Conservation (phyloP, 2,797 vertebrate genomes). For the Diglossa cyanea region DNA sequence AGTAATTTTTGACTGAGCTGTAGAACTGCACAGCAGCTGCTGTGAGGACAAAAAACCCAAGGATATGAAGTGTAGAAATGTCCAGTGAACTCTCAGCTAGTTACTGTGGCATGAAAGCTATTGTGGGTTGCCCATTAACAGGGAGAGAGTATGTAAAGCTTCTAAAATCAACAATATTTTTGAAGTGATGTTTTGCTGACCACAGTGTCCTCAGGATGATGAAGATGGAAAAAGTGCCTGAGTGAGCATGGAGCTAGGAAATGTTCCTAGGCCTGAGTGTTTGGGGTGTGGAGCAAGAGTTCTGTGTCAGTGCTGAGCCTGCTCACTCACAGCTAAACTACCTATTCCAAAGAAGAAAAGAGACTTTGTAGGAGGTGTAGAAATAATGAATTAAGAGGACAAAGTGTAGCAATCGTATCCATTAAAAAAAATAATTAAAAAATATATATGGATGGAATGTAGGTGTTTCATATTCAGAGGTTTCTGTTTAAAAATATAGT, state of each 20-base stretch:
- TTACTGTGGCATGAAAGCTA: accelerated
- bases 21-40: neutral
- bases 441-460: accelerated
- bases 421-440: neutral
- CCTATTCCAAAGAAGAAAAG: neutral
- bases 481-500: neutral
- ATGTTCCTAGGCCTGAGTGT: neutral
- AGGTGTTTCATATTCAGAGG: neutral
- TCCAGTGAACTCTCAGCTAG: neutral
- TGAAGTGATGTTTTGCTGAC: neutral
- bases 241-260: neutral
- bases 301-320: neutral
- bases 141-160: neutral
- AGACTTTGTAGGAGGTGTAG: neutral
- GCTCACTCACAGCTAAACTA: accelerated
- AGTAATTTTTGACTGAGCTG: neutral
- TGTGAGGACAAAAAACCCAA: neutral
- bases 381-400: neutral
- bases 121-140: accelerated
- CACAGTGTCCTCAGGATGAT: neutral
- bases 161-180: neutral
- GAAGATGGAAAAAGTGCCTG: neutral
- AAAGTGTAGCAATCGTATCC: neutral
- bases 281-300: neutral
- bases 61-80: neutral